Evolutionary conservation across 2,888 invertebrate genomes (phyloP).

Genomic region (Brachyptera risi): DNA sequence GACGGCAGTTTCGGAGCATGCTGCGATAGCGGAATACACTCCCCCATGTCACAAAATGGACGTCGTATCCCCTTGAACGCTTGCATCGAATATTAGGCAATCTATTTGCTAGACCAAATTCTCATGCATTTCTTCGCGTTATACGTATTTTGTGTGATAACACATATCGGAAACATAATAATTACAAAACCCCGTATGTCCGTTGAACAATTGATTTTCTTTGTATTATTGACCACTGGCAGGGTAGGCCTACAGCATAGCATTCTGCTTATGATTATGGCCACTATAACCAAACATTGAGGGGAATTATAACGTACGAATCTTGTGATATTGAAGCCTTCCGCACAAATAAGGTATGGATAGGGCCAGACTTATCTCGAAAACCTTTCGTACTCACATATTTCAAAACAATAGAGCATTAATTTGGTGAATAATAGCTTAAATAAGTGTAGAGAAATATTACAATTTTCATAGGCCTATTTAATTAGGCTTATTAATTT

Average conservation of each 20-base stretch:
- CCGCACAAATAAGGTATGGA: too few species aligned
- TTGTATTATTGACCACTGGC: conserved; percentile 15
- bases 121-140: background rate
- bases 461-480: too few species aligned
- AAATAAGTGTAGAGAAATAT: too few species aligned
- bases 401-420: too few species aligned
- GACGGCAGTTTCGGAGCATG: conserved; percentile 35
- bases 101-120: conserved; percentile 11
- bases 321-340: too few species aligned
- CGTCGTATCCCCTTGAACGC: conserved; percentile 35
- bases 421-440: too few species aligned
- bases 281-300: conserved; percentile 16
- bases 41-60: conserved; percentile 37
- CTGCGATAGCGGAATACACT: conserved; percentile 36
- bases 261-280: conserved; percentile 5
- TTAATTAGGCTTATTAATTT: too few species aligned
- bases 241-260: conserved; percentile 16
- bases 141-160: conserved; percentile 11
- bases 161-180: background rate
- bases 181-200: background rate
- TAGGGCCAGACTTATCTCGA: too few species aligned
- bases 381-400: too few species aligned
- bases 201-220: conserved; percentile 4
- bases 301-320: too few species aligned
- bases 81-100: conserved; percentile 29